Conservation (phyloP, 1,140 invertebrate species). For the Macrobrachium nipponense region DNA sequence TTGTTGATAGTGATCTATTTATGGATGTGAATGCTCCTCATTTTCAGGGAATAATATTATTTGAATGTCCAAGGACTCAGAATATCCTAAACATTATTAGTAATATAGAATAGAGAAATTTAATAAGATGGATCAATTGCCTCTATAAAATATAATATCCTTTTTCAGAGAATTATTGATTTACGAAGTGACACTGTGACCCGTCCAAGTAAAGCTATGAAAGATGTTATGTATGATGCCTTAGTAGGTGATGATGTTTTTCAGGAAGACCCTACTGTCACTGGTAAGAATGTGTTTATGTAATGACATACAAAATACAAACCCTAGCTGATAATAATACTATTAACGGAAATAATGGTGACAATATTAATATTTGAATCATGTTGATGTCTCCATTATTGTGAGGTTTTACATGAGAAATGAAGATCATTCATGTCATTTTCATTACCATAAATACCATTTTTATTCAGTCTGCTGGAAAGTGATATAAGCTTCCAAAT, state of each 20-base stretch:
- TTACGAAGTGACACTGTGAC: slow-evolving; percentile 81
- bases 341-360: neutral
- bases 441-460: too few species aligned
- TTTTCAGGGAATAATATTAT: too few species aligned
- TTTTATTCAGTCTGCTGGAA: too few species aligned
- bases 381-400: too few species aligned
- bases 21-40: too few species aligned
- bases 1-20: too few species aligned
- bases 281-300: slow-evolving; percentile 69
- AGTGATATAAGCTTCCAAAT: too few species aligned
- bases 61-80: too few species aligned
- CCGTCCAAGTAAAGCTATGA: slow-evolving; percentile 85
- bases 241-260: slow-evolving; percentile 93
- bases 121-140: neutral
- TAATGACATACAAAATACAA: neutral
- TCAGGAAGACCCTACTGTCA: slow-evolving; percentile 92
- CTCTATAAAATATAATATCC: neutral
- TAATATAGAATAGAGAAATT: neutral
- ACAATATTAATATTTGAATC: too few species aligned
- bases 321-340: neutral
- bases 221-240: slow-evolving; percentile 85
- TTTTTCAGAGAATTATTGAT: slow-evolving; percentile 71
- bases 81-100: neutral
- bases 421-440: too few species aligned
- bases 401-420: too few species aligned